Evolutionary conservation across 2,797 vertebrate species (phyloP).

Genomic region (Lacerta viridis): DNA sequence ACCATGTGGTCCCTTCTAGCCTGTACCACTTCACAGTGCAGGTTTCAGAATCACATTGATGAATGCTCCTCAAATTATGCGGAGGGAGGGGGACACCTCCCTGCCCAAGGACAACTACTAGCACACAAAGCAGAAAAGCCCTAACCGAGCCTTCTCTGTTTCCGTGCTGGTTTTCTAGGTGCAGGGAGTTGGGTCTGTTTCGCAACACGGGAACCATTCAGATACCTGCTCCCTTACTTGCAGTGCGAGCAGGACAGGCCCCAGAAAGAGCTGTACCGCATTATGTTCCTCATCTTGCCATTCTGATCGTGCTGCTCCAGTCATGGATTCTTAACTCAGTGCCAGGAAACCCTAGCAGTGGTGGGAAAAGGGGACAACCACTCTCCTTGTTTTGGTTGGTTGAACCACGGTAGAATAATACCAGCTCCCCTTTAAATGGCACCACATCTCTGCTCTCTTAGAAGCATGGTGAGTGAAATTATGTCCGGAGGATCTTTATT

Average conservation of each 20-base stretch:
- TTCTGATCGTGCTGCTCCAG: neutral
- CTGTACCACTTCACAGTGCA: too few relatives aligned
- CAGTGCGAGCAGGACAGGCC: neutral
- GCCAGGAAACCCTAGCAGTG: neutral
- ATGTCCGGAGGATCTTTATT: constrained; percentile 17
- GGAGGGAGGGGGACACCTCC: too few relatives aligned
- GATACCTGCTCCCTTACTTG: neutral
- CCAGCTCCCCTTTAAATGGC: constrained; percentile 25
- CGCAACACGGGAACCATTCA: neutral
- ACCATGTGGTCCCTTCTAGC: too few relatives aligned
- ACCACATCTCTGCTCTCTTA: neutral
- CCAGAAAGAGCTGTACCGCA: neutral
- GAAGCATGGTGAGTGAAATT: neutral
- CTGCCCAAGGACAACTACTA: too few relatives aligned
- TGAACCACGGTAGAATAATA: neutral
- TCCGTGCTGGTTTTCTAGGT: too few relatives aligned
- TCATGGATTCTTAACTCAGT: neutral
- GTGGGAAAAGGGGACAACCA: neutral
- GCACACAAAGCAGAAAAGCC: too few relatives aligned
- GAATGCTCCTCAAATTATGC: too few relatives aligned
- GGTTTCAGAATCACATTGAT: too few relatives aligned
- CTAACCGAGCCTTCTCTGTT: too few relatives aligned
- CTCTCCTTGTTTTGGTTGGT: neutral
- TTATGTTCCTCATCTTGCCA: neutral
- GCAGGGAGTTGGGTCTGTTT: too few relatives aligned